Evolutionary conservation across 2,888 invertebrate species (phyloP).

Genomic region (Eurytoma adleriae): DNA sequence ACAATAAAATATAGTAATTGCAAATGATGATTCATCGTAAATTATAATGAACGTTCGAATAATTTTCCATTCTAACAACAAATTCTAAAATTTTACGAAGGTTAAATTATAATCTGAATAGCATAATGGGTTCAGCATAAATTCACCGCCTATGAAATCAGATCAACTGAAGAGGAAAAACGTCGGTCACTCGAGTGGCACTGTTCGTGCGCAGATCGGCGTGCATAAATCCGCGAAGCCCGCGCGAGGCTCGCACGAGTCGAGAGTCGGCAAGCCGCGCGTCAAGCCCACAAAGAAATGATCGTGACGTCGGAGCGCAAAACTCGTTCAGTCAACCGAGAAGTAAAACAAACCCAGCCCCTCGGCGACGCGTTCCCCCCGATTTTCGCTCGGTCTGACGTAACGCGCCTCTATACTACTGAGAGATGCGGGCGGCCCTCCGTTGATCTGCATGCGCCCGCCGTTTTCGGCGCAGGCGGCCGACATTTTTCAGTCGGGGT

Average conservation of each 20-base stretch:
- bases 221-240: slow-evolving; percentile 12
- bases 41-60: too few relatives aligned
- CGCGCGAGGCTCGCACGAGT: slow-evolving; percentile 18
- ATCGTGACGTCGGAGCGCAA: not conserved
- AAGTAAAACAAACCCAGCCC: not conserved
- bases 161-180: not conserved
- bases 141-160: too few relatives aligned
- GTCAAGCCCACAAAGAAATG: too few relatives aligned
- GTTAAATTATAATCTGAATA: too few relatives aligned
- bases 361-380: not conserved
- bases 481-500: not conserved
- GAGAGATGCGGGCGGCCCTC: not conserved
- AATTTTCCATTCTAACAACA: too few relatives aligned
- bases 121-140: too few relatives aligned
- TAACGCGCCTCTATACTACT: slow-evolving; percentile 15
- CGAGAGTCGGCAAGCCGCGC: slow-evolving; percentile 13
- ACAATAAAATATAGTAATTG: too few relatives aligned
- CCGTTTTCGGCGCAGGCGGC: not conserved
- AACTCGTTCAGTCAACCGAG: not conserved
- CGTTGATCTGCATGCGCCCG: slow-evolving; percentile 1
- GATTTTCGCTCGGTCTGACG: slow-evolving; percentile 3
- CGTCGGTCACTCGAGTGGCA: not conserved
- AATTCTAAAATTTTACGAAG: too few relatives aligned
- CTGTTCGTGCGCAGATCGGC: not conserved
- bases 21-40: too few relatives aligned